phyloP scores from a whole-genome alignment of 2,113 vertebrate genomes.

The Rhizomys pruinosus region DNA sequence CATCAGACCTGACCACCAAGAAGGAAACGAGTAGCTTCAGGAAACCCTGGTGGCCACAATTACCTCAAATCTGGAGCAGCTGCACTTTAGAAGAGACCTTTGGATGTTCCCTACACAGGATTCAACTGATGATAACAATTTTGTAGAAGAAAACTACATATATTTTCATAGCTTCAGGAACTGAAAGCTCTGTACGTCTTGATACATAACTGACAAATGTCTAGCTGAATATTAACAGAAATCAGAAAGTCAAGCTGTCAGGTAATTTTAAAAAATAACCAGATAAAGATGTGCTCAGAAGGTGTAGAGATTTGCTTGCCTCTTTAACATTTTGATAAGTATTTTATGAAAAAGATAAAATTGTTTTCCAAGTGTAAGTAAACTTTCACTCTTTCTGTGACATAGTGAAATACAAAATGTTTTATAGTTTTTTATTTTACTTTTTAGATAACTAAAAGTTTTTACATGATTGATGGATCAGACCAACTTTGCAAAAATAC shows the following conservation, averaged over 20 bases:
- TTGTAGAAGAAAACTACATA: not conserved
- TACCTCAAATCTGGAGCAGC: not conserved
- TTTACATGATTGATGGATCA: conserved; percentile 53
- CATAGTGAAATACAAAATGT: conserved; percentile 7
- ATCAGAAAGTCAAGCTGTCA: not conserved
- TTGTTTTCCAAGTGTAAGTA: not conserved
- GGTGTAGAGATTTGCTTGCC: not conserved
- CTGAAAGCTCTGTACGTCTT: not conserved
- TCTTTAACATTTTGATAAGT: conserved; percentile 10
- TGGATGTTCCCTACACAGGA: not conserved
- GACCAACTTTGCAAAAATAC: conserved; percentile 39
- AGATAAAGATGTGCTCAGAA: not conserved
- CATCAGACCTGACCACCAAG: not conserved
- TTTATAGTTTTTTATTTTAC: conserved; percentile 43
- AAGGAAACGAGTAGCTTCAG: not conserved
- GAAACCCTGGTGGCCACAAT: not conserved
- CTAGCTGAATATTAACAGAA: not conserved
- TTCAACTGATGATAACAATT: not conserved
- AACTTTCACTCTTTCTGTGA: conserved; percentile 16
- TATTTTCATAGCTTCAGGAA: not conserved
- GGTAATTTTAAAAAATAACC: not conserved
- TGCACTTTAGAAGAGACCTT: not conserved
- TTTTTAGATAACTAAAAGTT: conserved; percentile 52
- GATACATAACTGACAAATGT: not conserved
- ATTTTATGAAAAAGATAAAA: not conserved